Evolutionary conservation across 2,113 vertebrate species (phyloP).

Genomic region (Platysteira castanea): DNA sequence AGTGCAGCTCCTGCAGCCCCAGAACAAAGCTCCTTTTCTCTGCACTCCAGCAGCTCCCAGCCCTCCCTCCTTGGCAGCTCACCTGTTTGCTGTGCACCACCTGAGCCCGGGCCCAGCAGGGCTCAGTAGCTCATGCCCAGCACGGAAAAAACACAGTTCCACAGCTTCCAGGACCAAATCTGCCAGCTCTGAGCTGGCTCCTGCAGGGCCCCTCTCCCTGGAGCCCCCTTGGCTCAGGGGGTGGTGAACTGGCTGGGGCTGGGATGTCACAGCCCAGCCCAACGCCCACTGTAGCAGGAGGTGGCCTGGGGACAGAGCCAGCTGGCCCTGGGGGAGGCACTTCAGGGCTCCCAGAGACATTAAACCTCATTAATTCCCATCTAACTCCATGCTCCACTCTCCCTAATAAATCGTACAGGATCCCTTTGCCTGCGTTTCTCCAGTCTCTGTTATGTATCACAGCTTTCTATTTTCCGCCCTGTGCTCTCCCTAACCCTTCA

Average conservation of each 20-base stretch:
- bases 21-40: background rate
- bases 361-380: background rate
- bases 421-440: background rate
- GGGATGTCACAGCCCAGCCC: background rate
- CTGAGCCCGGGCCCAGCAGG: background rate
- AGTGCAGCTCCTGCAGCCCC: background rate
- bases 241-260: background rate
- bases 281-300: background rate
- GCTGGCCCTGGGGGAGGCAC: background rate
- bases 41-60: background rate
- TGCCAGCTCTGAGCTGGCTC: background rate
- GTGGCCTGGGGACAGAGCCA: background rate
- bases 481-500: background rate
- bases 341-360: background rate
- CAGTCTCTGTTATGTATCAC: background rate
- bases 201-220: background rate
- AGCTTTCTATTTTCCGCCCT: background rate
- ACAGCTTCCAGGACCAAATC: background rate
- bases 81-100: background rate
- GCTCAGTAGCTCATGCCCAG: background rate
- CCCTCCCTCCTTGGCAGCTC: background rate
- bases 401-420: background rate
- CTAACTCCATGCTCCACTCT: background rate
- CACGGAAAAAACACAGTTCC: background rate
- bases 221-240: background rate